Evolutionary conservation across 2,797 vertebrate genomes (phyloP).

Genomic region (Myoxocephalus aenaeus): DNA sequence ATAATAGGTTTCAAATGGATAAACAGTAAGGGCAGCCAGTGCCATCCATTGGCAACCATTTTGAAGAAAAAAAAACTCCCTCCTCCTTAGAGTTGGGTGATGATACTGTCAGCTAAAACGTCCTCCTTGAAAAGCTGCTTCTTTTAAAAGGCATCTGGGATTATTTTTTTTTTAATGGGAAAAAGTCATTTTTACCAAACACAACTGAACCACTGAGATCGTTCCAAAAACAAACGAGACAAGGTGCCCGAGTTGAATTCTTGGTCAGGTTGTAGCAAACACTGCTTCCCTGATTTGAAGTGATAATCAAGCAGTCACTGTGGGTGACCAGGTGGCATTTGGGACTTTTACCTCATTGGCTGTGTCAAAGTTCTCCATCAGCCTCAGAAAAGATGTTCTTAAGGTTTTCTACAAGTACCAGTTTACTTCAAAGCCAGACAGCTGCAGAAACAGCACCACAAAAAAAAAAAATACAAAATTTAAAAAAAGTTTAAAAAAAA

Average conservation of each 20-base stretch:
- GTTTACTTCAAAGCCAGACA: conserved; percentile 50
- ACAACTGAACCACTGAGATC: background rate
- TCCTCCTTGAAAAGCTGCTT: background rate
- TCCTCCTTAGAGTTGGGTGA: background rate
- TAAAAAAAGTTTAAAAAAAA: conserved; percentile 49
- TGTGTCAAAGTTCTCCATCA: background rate
- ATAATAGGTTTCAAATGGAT: background rate
- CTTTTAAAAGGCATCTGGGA: background rate
- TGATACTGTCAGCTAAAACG: background rate
- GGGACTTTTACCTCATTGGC: conserved; percentile 10
- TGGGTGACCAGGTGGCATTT: background rate
- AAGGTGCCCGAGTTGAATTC: conserved; percentile 16
- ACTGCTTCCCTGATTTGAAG: background rate
- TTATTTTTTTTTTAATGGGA: background rate
- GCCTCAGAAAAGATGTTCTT: conserved; percentile 1
- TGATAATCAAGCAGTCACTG: conserved; percentile 30
- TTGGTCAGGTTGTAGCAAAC: background rate
- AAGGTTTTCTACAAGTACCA: conserved; percentile 1
- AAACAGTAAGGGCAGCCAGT: too few species aligned
- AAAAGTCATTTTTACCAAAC: background rate
- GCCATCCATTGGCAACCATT: too few species aligned
- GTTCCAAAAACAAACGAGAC: background rate
- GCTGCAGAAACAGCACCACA: conserved; percentile 56
- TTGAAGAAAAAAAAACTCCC: background rate
- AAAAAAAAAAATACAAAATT: conserved; percentile 11